Conservation (phyloP, 2,113 vertebrate species). For the Baryphthengus martii region DNA sequence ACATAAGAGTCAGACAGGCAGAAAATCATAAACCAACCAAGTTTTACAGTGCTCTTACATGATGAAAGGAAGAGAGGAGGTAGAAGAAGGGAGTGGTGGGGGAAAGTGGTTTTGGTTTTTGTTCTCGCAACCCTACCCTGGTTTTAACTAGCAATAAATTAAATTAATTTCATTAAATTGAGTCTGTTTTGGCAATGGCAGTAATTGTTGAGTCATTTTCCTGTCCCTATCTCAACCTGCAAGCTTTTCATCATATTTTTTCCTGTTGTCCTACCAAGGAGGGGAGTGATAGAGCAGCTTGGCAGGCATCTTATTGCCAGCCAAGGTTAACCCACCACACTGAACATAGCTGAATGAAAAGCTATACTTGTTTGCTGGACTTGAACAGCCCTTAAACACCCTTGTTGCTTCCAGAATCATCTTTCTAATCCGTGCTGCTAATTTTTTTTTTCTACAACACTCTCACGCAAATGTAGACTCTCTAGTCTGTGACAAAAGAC, state of each 20-base stretch:
- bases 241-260: background rate
- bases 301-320: background rate
- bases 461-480: background rate
- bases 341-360: background rate
- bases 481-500: no score
- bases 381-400: background rate
- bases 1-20: background rate
- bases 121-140: background rate
- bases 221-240: background rate
- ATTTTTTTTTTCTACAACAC: background rate
- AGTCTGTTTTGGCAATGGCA: background rate
- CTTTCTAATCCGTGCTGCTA: background rate
- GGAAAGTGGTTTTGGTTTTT: background rate
- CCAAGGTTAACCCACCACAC: background rate
- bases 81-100: background rate
- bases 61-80: background rate
- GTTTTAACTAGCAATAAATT: background rate
- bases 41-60: background rate
- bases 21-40: background rate
- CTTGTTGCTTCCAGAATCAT: background rate
- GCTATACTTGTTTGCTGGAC: background rate
- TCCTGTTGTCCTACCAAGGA: background rate
- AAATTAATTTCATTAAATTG: background rate
- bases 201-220: background rate
- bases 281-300: background rate